Conservation (phyloP, 2,888 invertebrate genomes). For the Nemotelus pantherinus region DNA sequence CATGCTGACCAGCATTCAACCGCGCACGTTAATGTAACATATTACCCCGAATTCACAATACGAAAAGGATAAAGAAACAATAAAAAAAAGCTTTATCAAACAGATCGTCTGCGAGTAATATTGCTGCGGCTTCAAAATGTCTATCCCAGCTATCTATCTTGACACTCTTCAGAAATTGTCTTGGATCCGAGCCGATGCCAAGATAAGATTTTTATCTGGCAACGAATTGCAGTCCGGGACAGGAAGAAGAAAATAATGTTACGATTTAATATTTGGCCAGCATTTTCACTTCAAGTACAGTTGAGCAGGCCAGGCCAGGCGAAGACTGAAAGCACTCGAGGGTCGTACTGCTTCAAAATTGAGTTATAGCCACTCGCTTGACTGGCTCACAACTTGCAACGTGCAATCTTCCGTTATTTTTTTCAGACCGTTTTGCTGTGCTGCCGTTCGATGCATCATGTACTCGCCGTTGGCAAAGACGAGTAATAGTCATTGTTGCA, state of each 20-base stretch:
- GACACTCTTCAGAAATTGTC: conserved; percentile 17
- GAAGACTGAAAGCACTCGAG: conserved; percentile 19
- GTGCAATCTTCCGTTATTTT: neutral
- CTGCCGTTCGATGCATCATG: conserved; percentile 26
- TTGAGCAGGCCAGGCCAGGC: neutral
- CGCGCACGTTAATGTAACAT: too few relatives aligned
- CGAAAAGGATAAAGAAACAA: neutral
- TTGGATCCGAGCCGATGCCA: neutral
- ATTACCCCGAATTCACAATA: too few relatives aligned
- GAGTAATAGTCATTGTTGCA: conserved; percentile 39
- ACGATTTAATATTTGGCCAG: conserved; percentile 43
- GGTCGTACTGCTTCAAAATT: conserved; percentile 28
- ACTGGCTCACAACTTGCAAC: conserved; percentile 16
- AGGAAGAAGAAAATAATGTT: conserved; percentile 26
- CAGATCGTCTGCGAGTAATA: conserved; percentile 14
- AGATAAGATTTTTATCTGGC: conserved; percentile 12
- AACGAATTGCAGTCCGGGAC: neutral
- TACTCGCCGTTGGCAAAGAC: conserved; percentile 7
- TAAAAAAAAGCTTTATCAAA: conserved; percentile 9
- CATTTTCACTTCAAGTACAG: conserved; percentile 34
- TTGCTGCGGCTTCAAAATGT: conserved; percentile 21
- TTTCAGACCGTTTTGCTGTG: conserved; percentile 3
- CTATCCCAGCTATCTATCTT: neutral
- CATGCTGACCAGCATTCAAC: too few relatives aligned
- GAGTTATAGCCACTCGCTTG: conserved; percentile 41